phyloP scores from a whole-genome alignment of 2,113 vertebrate genomes.

The Notarius quadriscutis region DNA sequence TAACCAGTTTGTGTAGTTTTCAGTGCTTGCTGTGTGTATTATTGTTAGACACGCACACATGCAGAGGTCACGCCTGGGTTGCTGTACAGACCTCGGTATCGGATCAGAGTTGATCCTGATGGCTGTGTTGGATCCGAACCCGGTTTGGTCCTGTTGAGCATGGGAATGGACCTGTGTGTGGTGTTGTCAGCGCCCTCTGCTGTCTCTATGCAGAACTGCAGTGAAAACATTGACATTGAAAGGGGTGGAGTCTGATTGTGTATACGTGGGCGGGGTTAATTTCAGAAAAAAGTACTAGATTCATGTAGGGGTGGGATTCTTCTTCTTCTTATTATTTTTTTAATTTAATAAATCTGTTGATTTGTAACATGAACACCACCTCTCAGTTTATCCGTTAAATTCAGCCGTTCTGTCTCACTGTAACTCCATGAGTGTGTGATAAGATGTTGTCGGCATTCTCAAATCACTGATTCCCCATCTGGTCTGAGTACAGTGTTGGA shows the following conservation, averaged over 20 bases:
- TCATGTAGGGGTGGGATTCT: too few relatives aligned
- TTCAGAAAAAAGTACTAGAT: background rate
- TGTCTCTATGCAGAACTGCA: background rate
- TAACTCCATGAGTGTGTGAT: background rate
- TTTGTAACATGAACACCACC: background rate
- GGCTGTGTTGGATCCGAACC: background rate
- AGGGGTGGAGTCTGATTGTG: background rate
- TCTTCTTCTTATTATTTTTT: background rate
- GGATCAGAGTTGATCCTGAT: background rate
- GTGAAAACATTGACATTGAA: background rate
- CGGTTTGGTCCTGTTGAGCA: background rate
- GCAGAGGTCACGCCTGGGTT: background rate
- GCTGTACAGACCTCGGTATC: background rate
- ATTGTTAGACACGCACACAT: background rate
- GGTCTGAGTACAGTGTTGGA: background rate
- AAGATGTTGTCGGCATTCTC: background rate
- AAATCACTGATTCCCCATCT: background rate
- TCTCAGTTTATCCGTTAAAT: background rate
- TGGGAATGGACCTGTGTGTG: background rate
- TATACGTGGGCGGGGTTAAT: background rate
- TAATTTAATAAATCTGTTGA: background rate
- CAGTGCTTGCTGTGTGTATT: background rate
- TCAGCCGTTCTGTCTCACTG: background rate
- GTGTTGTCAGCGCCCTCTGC: background rate
- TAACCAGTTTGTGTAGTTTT: slow-evolving; percentile 10